phyloP scores from a whole-genome alignment of 2,797 vertebrate genomes.

The Meriones psammophilus region DNA sequence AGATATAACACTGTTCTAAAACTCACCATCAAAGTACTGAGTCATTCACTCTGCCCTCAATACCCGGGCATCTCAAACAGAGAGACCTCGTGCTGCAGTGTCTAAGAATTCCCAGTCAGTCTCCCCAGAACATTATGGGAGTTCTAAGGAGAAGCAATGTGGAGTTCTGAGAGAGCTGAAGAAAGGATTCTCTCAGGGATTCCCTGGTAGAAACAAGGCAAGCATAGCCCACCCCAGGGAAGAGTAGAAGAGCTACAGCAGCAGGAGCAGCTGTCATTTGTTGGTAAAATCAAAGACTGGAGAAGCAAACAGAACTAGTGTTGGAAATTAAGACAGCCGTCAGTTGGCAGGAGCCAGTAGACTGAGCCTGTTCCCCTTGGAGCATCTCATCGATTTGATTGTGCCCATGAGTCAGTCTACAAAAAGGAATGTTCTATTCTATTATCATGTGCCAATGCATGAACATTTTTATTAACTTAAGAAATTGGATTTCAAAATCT shows the following conservation, averaged over 20 bases:
- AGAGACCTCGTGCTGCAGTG: neutral
- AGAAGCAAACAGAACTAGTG: neutral
- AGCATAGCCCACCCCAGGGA: neutral
- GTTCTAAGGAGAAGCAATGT: neutral
- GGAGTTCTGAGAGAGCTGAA: neutral
- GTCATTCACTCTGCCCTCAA: neutral
- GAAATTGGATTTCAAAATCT: conserved; percentile 16
- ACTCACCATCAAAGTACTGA: neutral
- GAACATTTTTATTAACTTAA: conserved; percentile 41
- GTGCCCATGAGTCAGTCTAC: neutral
- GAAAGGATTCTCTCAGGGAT: neutral
- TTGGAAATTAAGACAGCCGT: neutral
- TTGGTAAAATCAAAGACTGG: neutral
- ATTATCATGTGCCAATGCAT: neutral
- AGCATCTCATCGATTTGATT: neutral
- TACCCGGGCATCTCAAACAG: neutral
- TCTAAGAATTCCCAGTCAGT: neutral
- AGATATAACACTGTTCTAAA: neutral
- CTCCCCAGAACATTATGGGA: neutral
- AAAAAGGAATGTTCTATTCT: neutral
- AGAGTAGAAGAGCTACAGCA: neutral
- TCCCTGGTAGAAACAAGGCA: neutral
- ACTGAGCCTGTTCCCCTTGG: neutral
- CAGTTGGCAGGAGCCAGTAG: neutral
- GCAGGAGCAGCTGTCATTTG: neutral